Conservation (phyloP, 2,888 invertebrate genomes). For the Amiota minor region DNA sequence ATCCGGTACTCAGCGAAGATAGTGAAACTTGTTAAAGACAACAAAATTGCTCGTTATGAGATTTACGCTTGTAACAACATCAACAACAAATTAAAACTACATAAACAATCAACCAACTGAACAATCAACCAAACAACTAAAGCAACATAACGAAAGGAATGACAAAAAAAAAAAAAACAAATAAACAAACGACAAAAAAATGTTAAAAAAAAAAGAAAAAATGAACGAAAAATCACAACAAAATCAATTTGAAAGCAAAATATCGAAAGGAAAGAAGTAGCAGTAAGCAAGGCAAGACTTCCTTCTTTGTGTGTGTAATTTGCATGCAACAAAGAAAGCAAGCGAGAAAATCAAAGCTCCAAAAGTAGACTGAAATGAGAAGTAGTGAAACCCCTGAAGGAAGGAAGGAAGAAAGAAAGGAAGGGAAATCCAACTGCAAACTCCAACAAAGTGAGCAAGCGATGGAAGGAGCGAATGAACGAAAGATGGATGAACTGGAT, state of each 20-base stretch:
- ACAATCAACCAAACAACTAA: conserved; percentile 18
- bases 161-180: conserved; percentile 32
- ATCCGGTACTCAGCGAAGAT: too few relatives aligned
- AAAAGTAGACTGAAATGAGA: conserved; percentile 18
- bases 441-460: background rate
- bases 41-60: background rate
- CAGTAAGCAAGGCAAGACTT: conserved; percentile 43
- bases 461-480: conserved; percentile 47
- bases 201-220: conserved; percentile 33
- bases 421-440: background rate
- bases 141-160: too few relatives aligned
- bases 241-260: conserved; percentile 45
- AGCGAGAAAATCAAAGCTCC: conserved; percentile 24
- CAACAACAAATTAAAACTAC: conserved; percentile 56
- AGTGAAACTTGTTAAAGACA: too few relatives aligned
- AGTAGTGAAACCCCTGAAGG: conserved; percentile 3
- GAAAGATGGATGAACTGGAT: conserved; percentile 14
- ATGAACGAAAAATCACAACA: conserved; percentile 41
- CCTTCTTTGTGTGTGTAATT: conserved; percentile 54
- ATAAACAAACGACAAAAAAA: conserved; percentile 41
- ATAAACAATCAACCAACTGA: conserved; percentile 56
- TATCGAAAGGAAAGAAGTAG: conserved; percentile 22
- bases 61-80: conserved; percentile 31
- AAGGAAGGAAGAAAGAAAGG: background rate
- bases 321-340: conserved; percentile 52